Evolutionary conservation across 2,888 invertebrate genomes (phyloP), one percentile per base, ranked within the genome.

Genomic region (Phalera bucephala): DNA sequence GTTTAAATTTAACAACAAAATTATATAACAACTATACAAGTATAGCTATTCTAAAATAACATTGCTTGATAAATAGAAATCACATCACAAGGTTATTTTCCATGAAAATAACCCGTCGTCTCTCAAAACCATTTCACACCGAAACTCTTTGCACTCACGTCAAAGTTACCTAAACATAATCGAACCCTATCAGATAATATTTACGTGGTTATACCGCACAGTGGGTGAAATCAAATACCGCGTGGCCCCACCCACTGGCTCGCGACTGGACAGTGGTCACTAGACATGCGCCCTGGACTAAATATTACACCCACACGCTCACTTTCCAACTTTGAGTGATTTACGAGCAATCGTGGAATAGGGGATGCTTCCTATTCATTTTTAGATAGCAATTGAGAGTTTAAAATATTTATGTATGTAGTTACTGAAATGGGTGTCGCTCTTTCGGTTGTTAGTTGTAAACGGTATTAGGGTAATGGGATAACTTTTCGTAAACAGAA

Each of bases 221-320:
- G 46, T 66, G 65, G 64, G 61, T 58, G 50, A 58, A 50, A 45
- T 52, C 57, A 61, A 57, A 57, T 49, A 47, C 36, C 50, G 47
- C 44, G 51, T 43, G 37, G 81, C 84, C 79, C 71, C 88, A 73
- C 87, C 84, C 87, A 79, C 83, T 51, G 64, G 46, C 55, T 34
- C 66, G 72, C 59, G 56, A 86, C 60, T 82, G 88, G 88, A 84
- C 88, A 86, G 53, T 85, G 87, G 88, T 88, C 86, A 88, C 55
- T 29, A 77, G 79, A 81, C 86, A 86, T 85, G 87, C 87, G 86
- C 86, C 32, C 48, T 76, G 48, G 48, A 72, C 67, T 68, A 64
- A 68, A 52, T 42, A 68, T 69, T 63, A 78, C 83, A 73, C 80
- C 79, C 80, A 79, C 78, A 45, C 47, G 46, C 55, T 51, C 40